Conservation (phyloP, 2,113 vertebrate genomes). For the Drymodes brunneopygia region DNA sequence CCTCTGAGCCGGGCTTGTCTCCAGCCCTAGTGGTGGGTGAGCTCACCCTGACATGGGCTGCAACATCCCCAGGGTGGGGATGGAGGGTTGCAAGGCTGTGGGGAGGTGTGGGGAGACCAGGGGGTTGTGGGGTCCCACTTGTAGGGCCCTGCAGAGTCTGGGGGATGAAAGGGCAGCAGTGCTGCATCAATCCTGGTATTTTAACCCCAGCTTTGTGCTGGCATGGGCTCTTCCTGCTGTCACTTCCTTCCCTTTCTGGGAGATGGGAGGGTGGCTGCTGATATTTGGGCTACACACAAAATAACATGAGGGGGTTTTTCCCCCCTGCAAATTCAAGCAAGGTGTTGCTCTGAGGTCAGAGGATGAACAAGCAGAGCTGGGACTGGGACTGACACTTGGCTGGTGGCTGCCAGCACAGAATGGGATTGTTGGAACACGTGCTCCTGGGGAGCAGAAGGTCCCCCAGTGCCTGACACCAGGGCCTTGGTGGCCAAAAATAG, state of each 20-base stretch:
- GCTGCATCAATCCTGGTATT: not conserved
- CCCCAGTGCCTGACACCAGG: accelerated
- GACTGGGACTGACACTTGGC: not conserved
- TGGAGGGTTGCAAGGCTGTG: not conserved
- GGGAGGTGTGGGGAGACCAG: not conserved
- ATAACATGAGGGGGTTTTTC: not conserved
- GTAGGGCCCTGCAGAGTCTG: not conserved
- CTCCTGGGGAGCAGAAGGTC: not conserved
- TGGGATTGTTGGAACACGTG: not conserved
- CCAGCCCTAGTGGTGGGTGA: not conserved
- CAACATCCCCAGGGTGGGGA: not conserved
- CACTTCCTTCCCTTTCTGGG: not conserved
- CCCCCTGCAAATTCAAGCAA: not conserved
- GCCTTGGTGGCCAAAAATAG: not conserved
- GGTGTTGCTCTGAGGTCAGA: not conserved
- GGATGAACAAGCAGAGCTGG: not conserved
- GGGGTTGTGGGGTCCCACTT: accelerated
- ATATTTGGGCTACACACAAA: not conserved
- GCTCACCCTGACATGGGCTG: not conserved
- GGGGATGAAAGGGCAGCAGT: not conserved
- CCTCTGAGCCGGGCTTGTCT: accelerated
- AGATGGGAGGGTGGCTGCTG: not conserved
- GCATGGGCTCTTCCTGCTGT: not conserved
- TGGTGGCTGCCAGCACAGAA: not conserved
- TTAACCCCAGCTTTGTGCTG: not conserved